Evolutionary conservation across 1,140 invertebrate genomes (phyloP), one percentile per base, ranked within the genome.

Genomic region (Rhyacophila brunnea): DNA sequence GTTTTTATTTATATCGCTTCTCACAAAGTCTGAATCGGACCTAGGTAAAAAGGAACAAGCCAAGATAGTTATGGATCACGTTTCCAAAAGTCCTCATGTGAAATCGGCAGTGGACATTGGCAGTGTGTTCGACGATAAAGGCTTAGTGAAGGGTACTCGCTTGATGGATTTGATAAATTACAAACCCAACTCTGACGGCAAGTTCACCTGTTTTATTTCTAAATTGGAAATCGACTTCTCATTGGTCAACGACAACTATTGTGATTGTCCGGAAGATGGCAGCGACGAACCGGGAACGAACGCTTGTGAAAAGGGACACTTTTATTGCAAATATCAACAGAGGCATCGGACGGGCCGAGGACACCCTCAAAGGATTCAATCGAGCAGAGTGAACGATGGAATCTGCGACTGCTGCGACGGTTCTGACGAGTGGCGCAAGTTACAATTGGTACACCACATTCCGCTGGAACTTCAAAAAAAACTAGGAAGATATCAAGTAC

Each of bases 181-280:
- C 54, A 65, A 84, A 6, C 83, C 88, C 19, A 82, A 83, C 20
- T 84, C 82, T 64, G 85, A 93, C 66, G 84, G 85, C 71, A 80
- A 97, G 3, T 98, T 96, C 75, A 86, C 83, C 28, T 98, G 95
- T 76, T 81, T 98, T 49, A 93, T 97, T 83, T 91, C 91, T n/a
- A 91, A 85, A 56, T 76, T 82, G 60, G 83, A 81, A 1, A 89
- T 99, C 70, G 88, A 92, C 1, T 96, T 92, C 74, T 77, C 81
- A 15, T 85, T 89, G 68, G 86, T 98, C 13, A 98, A 98, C 71
- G 95, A 98, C 78, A 87, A 98, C 74, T 98, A 92, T 70, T 98
- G 95, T 80, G 95, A 98, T 74, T 98, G 95, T 78, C 69, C 74
- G 19, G 68, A 71, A 13, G 90, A 92, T 77, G 92, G 91, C 15